Evolutionary conservation across 2,797 vertebrate species (phyloP), one percentile per base, ranked within the genome.

Genomic region (Anabas testudineus): DNA sequence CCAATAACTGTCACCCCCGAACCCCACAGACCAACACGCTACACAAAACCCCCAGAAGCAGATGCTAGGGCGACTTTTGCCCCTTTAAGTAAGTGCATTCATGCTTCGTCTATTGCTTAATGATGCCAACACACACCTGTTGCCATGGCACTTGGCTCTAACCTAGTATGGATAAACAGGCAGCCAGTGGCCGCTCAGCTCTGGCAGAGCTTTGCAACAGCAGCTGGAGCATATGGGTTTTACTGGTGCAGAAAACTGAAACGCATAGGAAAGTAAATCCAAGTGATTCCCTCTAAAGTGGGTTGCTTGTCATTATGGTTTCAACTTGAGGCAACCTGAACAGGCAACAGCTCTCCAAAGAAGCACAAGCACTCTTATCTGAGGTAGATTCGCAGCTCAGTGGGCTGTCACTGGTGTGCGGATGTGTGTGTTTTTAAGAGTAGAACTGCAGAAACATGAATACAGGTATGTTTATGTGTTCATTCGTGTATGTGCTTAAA

Each of bases 81-180:
- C 2, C 32, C 19, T 68, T 64, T 22, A 63, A 28, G 51, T 49
- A 60, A 65, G 21, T 4, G 30, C 15, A 14, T 69, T 66, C 51
- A 47, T 0, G 39, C 57, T 34, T 56, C 0, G 36, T 15, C 56
- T n/a, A 13, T 12, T 61, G 55, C 76, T 53, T 60, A 71, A 75
- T 64, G 67, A 83, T 76, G 78, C 78, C 74, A 72, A 67, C 75
- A 74, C 57, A 76, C 88, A 89, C 86, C 88, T 88, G 89, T 80
- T 87, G 80, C 76, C 46, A 59, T 74, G 81, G 73, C 56, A 10
- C 67, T 39, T 15, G 24, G 70, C 54, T 37, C 59, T 62, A 67
- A 66, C 62, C 63, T 47, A 64, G 46, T 59, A 28, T n/a, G 53
- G 72, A 69, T 65, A 74, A 76, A 62, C 59, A 81, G 43, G 37